Evolutionary conservation across 2,797 vertebrate genomes (phyloP).

Genomic region (Alosa sapidissima): DNA sequence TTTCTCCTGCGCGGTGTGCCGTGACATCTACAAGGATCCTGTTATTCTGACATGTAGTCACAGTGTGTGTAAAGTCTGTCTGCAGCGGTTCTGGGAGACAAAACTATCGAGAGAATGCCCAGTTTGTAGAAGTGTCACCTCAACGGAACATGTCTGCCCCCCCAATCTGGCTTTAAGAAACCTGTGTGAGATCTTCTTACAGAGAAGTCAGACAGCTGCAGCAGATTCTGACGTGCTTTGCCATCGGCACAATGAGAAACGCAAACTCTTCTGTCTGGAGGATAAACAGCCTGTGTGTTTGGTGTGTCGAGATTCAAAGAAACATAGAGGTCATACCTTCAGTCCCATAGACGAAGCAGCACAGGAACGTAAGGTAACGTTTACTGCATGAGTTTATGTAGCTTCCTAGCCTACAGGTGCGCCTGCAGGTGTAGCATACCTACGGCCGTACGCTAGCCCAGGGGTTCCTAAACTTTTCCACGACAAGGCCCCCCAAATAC

Average conservation of each 20-base stretch:
- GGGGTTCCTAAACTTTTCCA: too few species aligned
- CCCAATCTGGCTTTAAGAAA: neutral
- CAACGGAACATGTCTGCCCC: neutral
- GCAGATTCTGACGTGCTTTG: neutral
- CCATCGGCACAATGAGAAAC: neutral
- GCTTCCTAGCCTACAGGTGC: too few species aligned
- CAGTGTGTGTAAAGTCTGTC: neutral
- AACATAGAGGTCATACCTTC: neutral
- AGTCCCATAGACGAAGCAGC: neutral
- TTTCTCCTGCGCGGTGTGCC: neutral
- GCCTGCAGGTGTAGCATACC: too few species aligned
- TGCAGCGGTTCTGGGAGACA: neutral
- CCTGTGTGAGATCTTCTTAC: neutral
- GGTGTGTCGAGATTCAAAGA: neutral
- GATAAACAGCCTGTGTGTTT: neutral
- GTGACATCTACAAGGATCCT: neutral
- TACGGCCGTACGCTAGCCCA: too few species aligned
- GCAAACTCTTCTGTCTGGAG: neutral
- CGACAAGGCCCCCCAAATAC: too few species aligned
- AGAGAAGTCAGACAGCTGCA: neutral
- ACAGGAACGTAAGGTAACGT: neutral
- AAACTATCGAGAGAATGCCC: neutral
- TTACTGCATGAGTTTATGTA: too few species aligned
- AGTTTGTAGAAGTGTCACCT: neutral
- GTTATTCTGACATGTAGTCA: neutral